Evolutionary conservation across 1,140 invertebrate genomes (phyloP), one percentile per base, ranked within the genome.

Genomic region (Monomorium pharaonis): DNA sequence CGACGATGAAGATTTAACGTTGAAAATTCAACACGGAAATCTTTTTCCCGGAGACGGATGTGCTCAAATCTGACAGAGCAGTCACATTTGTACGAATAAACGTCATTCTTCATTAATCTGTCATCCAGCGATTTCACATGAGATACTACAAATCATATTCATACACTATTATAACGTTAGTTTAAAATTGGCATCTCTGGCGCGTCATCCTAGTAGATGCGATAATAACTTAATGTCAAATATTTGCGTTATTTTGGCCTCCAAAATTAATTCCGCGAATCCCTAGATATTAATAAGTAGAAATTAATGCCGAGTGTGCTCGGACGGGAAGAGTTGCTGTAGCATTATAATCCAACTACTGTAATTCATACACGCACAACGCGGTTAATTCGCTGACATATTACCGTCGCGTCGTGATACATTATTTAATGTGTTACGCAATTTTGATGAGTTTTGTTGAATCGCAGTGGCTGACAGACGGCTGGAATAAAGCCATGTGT

Each of bases 391-490:
- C 24, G 56, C 51, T 44, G 51, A 44, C 16, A 27, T 37, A 58
- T 81, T 14, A 67, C 33, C 37, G n/a, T 12, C 12, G 44, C 27
- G 18, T 7, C 0, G 4, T 54, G 47, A 67, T 42, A 30, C 44
- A 37, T 54, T 24, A 49, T 51, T 51, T 84, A 62, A 77, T 24
- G 33, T 27, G 12, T 51, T 65, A 18, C 33, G 56, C 24, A 65
- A 75, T 84, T 63, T 49, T 24, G 14, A 18, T 12, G 58, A 60
- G 81, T 47, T 63, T 78, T 85, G 80, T 10, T 37, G n/a, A 84
- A 76, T 85, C 44, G 37, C 27, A 24, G 27, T 54, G n/a, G 33
- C 65, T 44, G 69, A 60, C 56, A 76, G 49, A 12, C 60, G 65
- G 10, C 4, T 18, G 65, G 56, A 77, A 84, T 16, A 16, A 33